Conservation (phyloP, 1,140 invertebrate species). For the Helicoverpa zea region DNA sequence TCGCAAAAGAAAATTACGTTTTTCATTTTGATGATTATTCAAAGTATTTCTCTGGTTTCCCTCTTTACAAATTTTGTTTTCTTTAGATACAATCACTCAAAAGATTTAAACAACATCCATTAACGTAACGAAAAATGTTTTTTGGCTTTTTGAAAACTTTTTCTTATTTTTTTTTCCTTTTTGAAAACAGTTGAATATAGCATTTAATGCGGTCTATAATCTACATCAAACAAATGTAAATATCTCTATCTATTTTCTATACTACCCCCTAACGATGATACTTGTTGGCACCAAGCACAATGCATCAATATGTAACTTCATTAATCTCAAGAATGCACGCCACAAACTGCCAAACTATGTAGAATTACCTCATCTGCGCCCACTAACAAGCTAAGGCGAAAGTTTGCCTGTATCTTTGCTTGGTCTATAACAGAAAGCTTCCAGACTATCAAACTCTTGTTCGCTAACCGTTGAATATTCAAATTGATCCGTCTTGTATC, state of each 20-base stretch:
- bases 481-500: slow-evolving; percentile 48
- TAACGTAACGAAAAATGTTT: neutral
- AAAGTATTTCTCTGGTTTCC: neutral
- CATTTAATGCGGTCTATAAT: no score
- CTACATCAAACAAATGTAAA: no score
- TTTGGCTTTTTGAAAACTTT: no score
- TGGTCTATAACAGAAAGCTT: slow-evolving; percentile 46
- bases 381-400: slow-evolving; percentile 48
- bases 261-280: no score
- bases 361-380: slow-evolving; percentile 50
- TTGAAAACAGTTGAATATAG: no score
- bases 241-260: no score
- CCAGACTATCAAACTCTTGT: slow-evolving; percentile 52
- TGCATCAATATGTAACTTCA: slow-evolving; percentile 34
- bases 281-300: neutral
- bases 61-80: slow-evolving; percentile 8
- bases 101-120: slow-evolving; percentile 7
- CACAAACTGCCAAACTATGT: slow-evolving; percentile 51
- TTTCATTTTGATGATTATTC: neutral
- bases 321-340: slow-evolving; percentile 52
- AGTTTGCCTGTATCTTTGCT: slow-evolving; percentile 48
- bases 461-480: slow-evolving; percentile 54
- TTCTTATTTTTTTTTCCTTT: no score
- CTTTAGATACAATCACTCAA: slow-evolving; percentile 1
- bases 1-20: slow-evolving; percentile 21